Evolutionary conservation across 2,888 invertebrate genomes (phyloP).

Genomic region (Ctena decussata): DNA sequence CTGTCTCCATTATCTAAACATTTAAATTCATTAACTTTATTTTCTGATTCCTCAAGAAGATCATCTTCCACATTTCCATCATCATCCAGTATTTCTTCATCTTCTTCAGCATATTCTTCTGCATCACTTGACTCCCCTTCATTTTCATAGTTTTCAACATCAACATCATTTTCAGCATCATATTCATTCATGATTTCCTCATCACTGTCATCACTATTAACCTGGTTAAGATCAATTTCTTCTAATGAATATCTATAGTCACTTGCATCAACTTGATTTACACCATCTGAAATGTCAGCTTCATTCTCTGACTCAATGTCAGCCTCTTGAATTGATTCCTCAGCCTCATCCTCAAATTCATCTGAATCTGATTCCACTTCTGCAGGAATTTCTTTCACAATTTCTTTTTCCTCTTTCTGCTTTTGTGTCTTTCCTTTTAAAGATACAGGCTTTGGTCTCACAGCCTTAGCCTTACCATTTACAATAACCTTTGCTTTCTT

Average conservation of each 20-base stretch:
- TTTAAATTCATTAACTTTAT: background rate
- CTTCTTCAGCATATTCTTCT: background rate
- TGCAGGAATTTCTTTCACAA: background rate
- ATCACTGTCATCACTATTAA: conserved; percentile 29
- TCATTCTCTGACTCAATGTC: background rate
- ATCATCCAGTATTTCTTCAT: background rate
- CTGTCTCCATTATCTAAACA: background rate
- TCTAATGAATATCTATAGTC: conserved; percentile 47
- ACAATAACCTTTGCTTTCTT: background rate
- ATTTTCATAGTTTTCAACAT: conserved; percentile 28
- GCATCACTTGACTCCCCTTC: conserved; percentile 5
- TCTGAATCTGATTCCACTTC: conserved; percentile 3
- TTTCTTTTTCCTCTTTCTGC: background rate
- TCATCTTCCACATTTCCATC: background rate
- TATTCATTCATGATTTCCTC: conserved; percentile 31
- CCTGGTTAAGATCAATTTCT: conserved; percentile 19
- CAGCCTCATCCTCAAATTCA: conserved; percentile 9
- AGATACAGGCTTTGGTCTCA: background rate
- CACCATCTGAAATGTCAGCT: conserved; percentile 33
- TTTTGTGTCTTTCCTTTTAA: background rate
- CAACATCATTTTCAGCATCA: conserved; percentile 17
- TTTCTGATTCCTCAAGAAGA: background rate
- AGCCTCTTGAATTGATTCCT: conserved; percentile 4
- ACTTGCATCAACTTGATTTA: conserved; percentile 9
- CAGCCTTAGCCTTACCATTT: background rate